phyloP scores from a whole-genome alignment of 1,140 invertebrate genomes.

The Meloidogyne exigua region DNA sequence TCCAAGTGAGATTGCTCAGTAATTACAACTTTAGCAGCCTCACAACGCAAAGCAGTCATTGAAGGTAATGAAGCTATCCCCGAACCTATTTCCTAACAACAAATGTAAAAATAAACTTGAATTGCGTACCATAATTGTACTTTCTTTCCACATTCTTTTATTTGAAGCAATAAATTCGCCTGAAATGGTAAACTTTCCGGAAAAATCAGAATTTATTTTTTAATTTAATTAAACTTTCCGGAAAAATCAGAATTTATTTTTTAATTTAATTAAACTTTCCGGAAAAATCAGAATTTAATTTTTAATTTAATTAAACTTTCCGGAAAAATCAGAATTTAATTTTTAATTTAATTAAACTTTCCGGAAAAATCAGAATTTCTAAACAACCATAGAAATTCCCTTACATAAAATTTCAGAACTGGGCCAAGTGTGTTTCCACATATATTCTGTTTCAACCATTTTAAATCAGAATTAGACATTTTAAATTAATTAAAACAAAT shows the following conservation, averaged over 20 bases:
- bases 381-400: background rate
- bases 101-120: too few species aligned
- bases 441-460: slow-evolving; percentile 15
- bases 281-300: too few species aligned
- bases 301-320: background rate
- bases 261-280: too few species aligned
- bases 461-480: too few species aligned
- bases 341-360: background rate
- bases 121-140: slow-evolving; percentile 9
- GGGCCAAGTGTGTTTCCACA: slow-evolving; percentile 41
- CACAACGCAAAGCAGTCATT: slow-evolving; percentile 31
- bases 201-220: background rate
- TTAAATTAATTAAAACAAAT: background rate
- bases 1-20: slow-evolving; percentile 23
- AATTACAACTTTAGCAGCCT: slow-evolving; percentile 27
- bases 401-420: slow-evolving; percentile 31
- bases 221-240: background rate
- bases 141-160: slow-evolving; percentile 23
- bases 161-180: slow-evolving; percentile 37
- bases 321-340: background rate
- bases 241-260: background rate
- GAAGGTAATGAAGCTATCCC: slow-evolving; percentile 30
- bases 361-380: background rate
- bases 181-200: slow-evolving; percentile 7
- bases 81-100: slow-evolving; percentile 34